Evolutionary conservation across 92 coral and sea anemone species (phyloP).

Genomic region (Parazoanthus swiftii): DNA sequence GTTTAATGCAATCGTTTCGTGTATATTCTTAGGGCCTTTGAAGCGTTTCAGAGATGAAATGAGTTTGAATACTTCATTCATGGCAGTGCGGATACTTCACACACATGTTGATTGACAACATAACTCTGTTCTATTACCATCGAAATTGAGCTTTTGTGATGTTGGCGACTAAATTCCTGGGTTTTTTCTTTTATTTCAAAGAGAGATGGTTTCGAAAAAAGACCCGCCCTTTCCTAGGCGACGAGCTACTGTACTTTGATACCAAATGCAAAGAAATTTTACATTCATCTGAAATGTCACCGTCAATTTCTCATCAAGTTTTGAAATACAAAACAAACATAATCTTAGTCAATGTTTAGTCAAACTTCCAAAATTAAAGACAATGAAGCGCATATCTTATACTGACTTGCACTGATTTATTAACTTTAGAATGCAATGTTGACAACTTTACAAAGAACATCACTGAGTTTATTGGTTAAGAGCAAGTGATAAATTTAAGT

Average conservation of each 20-base stretch:
- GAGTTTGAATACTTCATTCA: background rate
- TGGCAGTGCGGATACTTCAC: conserved; percentile 19
- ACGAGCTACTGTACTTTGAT: conserved; percentile 12
- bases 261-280: conserved; percentile 36
- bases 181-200: background rate
- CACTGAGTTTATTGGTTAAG: conserved; percentile 32
- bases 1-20: background rate
- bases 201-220: background rate
- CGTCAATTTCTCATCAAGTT: conserved; percentile 46
- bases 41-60: conserved; percentile 15
- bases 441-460: conserved; percentile 55
- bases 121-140: background rate
- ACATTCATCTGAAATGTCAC: conserved; percentile 37
- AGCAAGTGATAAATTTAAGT: conserved; percentile 35
- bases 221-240: conserved; percentile 34
- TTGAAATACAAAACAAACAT: conserved; percentile 61
- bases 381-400: conserved; percentile 61
- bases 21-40: background rate
- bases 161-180: conserved; percentile 4
- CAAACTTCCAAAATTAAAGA: conserved; percentile 52
- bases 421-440: conserved; percentile 65
- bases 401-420: conserved; percentile 51
- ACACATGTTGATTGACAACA: conserved; percentile 30
- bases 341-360: conserved; percentile 78
- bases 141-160: conserved; percentile 18